phyloP scores from a whole-genome alignment of 1,140 invertebrate genomes.

The Sycophaga agraensis region DNA sequence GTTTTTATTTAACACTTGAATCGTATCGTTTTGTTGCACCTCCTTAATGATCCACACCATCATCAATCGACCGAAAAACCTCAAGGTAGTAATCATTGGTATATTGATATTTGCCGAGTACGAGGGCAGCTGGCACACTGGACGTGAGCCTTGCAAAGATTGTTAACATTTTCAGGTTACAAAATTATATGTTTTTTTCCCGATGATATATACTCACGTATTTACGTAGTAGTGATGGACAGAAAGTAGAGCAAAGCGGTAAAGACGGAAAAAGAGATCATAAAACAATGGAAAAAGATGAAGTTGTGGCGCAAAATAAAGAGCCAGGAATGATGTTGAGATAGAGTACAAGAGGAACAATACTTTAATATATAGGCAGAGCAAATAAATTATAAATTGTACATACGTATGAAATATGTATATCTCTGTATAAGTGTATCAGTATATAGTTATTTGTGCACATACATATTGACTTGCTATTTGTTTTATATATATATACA shows the following conservation, averaged over 20 bases:
- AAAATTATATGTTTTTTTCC: slow-evolving; percentile 18
- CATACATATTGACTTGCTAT: slow-evolving; percentile 2
- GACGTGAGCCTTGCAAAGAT: background rate
- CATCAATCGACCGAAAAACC: background rate
- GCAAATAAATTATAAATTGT: slow-evolving; percentile 3
- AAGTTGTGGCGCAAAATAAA: too few species aligned
- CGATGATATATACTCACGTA: too few species aligned
- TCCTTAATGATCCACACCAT: background rate
- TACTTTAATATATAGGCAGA: background rate
- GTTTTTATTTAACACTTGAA: slow-evolving; percentile 38
- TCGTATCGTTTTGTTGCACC: slow-evolving; percentile 18
- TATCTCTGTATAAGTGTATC: too few species aligned
- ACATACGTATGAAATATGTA: slow-evolving; percentile 1
- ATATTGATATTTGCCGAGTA: background rate
- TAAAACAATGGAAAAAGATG: slow-evolving; percentile 2
- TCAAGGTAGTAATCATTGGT: background rate
- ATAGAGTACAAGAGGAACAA: background rate
- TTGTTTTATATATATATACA: too few species aligned
- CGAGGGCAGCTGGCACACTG: too few species aligned
- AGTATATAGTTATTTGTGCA: background rate
- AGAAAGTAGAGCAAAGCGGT: slow-evolving; percentile 33
- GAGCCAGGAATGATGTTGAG: background rate
- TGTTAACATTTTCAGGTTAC: slow-evolving; percentile 32
- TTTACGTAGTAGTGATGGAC: slow-evolving; percentile 43
- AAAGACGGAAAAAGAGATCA: too few species aligned